Conservation (phyloP, 2,113 vertebrate genomes). For the Petrocephalus microphthalmus region DNA sequence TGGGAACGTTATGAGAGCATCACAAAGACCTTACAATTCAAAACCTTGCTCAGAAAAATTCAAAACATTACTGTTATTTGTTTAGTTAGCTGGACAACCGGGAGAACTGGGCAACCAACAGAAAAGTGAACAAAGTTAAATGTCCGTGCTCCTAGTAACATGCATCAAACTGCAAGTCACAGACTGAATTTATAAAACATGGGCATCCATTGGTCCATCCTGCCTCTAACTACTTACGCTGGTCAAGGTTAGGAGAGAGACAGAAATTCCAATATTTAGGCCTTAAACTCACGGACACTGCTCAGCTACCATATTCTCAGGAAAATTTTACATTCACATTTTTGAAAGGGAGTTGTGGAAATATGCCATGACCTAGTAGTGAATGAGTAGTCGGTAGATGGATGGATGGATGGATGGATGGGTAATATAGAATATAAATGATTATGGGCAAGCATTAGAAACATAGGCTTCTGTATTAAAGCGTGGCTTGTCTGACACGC, state of each 20-base stretch:
- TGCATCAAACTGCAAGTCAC: not conserved
- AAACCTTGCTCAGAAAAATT: not conserved
- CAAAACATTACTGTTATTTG: not conserved
- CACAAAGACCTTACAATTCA: not conserved
- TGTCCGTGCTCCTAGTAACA: not conserved
- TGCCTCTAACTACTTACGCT: not conserved
- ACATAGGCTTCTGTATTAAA: not conserved
- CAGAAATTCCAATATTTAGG: not conserved
- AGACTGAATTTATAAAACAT: not conserved
- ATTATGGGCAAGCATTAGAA: not conserved
- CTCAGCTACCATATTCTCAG: not conserved
- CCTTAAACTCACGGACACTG: not conserved
- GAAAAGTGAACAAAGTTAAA: not conserved
- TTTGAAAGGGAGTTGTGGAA: not conserved
- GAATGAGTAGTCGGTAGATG: not conserved
- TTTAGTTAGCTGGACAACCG: not conserved
- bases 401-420: not conserved
- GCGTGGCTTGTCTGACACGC: not conserved
- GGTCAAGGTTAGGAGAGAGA: not conserved
- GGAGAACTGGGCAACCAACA: no score
- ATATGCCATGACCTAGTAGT: not conserved
- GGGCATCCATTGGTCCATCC: not conserved
- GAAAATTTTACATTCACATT: not conserved
- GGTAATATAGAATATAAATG: not conserved
- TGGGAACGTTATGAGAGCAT: not conserved